Percentiles rank a stretch among this genome's conserved stretches.
These are phyloP conservation scores for Asarcornis scutulata DNA, from an alignment of 2,113 vertebrate genomes.

Conservation along the genomic window DNA sequence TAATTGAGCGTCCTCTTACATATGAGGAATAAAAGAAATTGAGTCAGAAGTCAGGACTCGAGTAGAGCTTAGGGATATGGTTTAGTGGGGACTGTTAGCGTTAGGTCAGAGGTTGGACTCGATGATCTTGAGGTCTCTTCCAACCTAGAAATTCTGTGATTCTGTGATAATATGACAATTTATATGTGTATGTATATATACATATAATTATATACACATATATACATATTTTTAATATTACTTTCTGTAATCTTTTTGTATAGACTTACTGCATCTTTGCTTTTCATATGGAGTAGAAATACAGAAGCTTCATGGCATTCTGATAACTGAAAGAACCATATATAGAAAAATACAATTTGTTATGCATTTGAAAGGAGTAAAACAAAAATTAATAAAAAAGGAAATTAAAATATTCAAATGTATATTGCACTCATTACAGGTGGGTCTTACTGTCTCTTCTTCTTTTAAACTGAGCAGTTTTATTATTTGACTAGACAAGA, in stretches of 20 bases:
- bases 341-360: neutral
- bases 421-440: neutral
- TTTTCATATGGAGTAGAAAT: neutral
- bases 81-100: too few relatives aligned
- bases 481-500: neutral
- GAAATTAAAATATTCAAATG: neutral
- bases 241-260: neutral
- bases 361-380: neutral
- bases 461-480: neutral
- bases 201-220: neutral
- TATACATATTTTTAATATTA: neutral
- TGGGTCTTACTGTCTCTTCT: neutral
- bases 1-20: rapidly evolving
- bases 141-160: too few relatives aligned
- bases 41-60: neutral
- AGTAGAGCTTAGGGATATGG: too few relatives aligned
- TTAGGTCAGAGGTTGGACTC: too few relatives aligned
- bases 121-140: too few relatives aligned
- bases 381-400: neutral
- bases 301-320: neutral
- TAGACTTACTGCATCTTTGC: neutral
- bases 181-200: rapidly evolving
- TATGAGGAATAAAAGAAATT: neutral
- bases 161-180: neutral
- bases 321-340: neutral